A percentile compares a stretch with the other conserved stretches of the same genome.
Evolutionary conservation across 2,888 invertebrate genomes (phyloP).

Genomic region (Spialia ferax): DNA sequence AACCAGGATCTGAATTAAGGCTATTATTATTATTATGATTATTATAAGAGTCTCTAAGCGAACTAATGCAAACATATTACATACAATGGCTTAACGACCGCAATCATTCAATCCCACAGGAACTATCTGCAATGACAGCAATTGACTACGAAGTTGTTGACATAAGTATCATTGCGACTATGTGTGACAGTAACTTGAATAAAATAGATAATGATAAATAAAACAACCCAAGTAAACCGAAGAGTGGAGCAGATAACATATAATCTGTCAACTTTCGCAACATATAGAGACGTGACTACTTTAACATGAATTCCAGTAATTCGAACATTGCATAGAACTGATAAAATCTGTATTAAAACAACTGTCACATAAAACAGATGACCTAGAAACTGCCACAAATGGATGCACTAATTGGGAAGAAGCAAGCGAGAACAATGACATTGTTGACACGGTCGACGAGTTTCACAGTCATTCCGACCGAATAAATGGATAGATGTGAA

Average conservation of each 20-base stretch:
- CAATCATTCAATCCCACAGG: slow-evolving; percentile 31
- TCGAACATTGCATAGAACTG: slow-evolving; percentile 8
- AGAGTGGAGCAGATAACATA: slow-evolving; percentile 18
- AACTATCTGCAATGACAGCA: slow-evolving; percentile 16
- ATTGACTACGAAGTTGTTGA: slow-evolving; percentile 21
- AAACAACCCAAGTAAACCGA: slow-evolving; percentile 24
- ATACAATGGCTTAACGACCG: slow-evolving; percentile 10
- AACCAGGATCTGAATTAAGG: too few species aligned
- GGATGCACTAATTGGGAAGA: slow-evolving; percentile 46
- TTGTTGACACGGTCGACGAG: slow-evolving; percentile 37
- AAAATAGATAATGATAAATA: slow-evolving; percentile 15
- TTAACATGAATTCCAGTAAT: neutral
- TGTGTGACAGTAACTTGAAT: slow-evolving; percentile 4
- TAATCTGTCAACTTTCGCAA: slow-evolving; percentile 22
- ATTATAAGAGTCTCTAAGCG: slow-evolving; percentile 8
- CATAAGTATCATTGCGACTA: slow-evolving; percentile 17
- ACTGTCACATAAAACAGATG: slow-evolving; percentile 38
- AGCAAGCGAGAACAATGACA: slow-evolving; percentile 40
- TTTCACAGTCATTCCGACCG: slow-evolving; percentile 35
- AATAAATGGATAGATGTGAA: slow-evolving; percentile 3
- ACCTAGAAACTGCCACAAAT: slow-evolving; percentile 45
- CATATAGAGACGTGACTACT: neutral
- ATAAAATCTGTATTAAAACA: slow-evolving; percentile 2
- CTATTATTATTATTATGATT: too few species aligned
- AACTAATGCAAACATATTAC: slow-evolving; percentile 32